Evolutionary conservation across 2,888 invertebrate genomes (phyloP).

Genomic region (Pterostichus madidus): DNA sequence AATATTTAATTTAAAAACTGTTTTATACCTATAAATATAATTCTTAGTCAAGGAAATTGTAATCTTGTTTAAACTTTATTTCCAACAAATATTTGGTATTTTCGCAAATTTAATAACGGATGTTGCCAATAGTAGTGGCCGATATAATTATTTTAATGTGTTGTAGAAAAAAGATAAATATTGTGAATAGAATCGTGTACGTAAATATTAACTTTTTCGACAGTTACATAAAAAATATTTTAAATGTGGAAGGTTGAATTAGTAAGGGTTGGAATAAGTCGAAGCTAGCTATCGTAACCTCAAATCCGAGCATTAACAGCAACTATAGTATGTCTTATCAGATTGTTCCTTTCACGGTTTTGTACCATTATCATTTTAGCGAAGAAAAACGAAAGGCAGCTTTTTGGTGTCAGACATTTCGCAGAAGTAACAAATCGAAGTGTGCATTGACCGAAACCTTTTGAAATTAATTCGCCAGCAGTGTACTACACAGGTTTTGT

Average conservation of each 20-base stretch:
- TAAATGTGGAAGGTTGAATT: background rate
- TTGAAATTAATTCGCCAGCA: constrained; percentile 30
- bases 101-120: no score
- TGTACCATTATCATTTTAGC: constrained; percentile 12
- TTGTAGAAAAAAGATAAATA: no score
- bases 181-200: no score
- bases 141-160: no score
- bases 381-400: constrained; percentile 16
- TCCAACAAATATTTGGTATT: no score
- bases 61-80: no score
- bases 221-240: no score
- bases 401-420: constrained; percentile 8
- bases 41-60: no score
- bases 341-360: constrained; percentile 27
- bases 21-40: no score
- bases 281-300: background rate
- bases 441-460: constrained; percentile 18
- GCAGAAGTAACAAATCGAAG: constrained; percentile 13
- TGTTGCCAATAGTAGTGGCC: no score
- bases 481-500: constrained; percentile 6
- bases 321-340: constrained; percentile 49
- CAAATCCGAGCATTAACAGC: constrained; percentile 24
- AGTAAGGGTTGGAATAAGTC: background rate
- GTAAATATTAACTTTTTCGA: no score
- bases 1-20: no score